Evolutionary conservation across 2,888 invertebrate genomes (phyloP).

Genomic region (Metellina segmentata): DNA sequence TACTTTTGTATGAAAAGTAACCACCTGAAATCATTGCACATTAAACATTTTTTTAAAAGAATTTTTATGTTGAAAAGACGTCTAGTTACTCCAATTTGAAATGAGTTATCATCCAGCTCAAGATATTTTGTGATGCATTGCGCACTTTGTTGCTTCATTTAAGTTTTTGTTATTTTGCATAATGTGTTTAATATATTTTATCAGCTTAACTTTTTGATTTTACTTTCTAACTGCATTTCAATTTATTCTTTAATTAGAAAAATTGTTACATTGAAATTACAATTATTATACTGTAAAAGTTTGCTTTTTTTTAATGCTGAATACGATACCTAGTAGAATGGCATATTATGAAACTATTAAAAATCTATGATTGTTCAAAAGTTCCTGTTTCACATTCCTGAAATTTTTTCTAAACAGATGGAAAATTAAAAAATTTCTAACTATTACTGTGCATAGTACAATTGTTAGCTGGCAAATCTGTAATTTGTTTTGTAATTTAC

Average conservation of each 20-base stretch:
- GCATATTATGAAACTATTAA: too few relatives aligned
- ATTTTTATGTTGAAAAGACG: not conserved
- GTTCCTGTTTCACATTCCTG: slow-evolving; percentile 11
- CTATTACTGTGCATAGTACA: not conserved
- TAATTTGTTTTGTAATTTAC: slow-evolving; percentile 9
- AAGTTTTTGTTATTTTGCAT: not conserved
- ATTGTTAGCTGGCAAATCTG: not conserved
- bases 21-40: not conserved
- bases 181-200: not conserved
- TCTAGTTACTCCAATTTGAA: not conserved
- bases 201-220: not conserved
- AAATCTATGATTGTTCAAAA: too few relatives aligned
- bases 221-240: not conserved
- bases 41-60: not conserved
- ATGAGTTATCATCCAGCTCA: not conserved
- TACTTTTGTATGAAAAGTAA: slow-evolving; percentile 38
- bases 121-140: not conserved
- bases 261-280: not conserved
- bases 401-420: not conserved
- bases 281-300: not conserved
- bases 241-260: not conserved
- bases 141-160: too few relatives aligned
- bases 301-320: too few relatives aligned
- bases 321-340: too few relatives aligned
- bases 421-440: not conserved